A percentile compares a stretch with the other conserved stretches of the same genome.
phyloP scores from a whole-genome alignment of 2,113 vertebrate genomes.

The Mobula hypostoma region DNA sequence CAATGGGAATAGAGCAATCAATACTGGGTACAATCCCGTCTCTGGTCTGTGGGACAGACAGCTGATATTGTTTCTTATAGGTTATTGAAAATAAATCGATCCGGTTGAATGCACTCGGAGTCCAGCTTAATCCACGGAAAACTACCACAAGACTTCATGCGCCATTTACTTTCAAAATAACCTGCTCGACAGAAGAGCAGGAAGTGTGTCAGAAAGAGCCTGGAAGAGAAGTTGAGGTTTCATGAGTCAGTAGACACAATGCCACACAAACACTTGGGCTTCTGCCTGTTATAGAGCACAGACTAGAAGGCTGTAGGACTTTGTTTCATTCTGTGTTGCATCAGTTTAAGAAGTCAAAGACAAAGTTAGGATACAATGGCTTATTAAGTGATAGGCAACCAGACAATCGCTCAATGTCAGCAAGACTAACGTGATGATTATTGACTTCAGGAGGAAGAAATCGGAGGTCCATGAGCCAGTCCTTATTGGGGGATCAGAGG shows the following conservation, averaged over 20 bases:
- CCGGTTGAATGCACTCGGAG: neutral
- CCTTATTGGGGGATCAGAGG: too few species aligned
- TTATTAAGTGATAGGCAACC: too few species aligned
- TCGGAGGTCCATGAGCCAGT: too few species aligned
- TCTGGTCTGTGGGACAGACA: neutral
- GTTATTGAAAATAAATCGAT: constrained; percentile 2
- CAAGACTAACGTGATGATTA: too few species aligned
- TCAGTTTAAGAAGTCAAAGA: too few species aligned
- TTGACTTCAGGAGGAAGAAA: too few species aligned
- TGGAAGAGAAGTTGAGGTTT: constrained; percentile 36
- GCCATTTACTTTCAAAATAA: neutral
- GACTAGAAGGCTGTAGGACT: neutral
- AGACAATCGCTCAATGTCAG: too few species aligned
- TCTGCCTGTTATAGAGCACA: neutral
- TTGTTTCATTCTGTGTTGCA: too few species aligned
- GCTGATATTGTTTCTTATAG: neutral
- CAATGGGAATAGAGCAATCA: neutral
- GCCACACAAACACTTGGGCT: neutral
- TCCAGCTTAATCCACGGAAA: too few species aligned
- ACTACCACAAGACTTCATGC: neutral
- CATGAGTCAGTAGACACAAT: neutral
- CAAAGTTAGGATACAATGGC: too few species aligned
- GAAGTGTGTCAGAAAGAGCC: neutral
- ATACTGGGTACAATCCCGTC: neutral
- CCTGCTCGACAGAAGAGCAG: neutral